Evolutionary conservation across 2,888 invertebrate species (phyloP).

Genomic region (Acanthacorydalis orientalis): DNA sequence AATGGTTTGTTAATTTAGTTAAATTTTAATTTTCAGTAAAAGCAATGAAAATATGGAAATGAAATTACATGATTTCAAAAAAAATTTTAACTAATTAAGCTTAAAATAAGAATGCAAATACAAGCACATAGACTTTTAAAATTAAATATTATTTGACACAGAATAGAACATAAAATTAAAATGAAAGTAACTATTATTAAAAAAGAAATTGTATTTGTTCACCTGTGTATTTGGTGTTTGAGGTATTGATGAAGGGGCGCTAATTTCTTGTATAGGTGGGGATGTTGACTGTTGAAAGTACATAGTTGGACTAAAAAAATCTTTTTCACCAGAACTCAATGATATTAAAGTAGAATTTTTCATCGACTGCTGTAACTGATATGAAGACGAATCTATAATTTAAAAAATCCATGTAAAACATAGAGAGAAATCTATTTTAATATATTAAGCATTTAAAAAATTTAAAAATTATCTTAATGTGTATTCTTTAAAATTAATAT

Average conservation of each 20-base stretch:
- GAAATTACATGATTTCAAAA: no score
- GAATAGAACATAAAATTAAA: neutral
- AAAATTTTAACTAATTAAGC: neutral
- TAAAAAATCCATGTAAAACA: no score
- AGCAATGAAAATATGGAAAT: no score
- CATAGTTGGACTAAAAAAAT: conserved; percentile 22
- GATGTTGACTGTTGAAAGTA: conserved; percentile 22
- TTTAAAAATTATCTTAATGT: no score
- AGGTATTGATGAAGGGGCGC: conserved; percentile 26
- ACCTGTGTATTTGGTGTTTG: conserved; percentile 29
- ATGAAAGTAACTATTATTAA: neutral
- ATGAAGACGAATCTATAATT: neutral
- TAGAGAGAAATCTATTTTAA: no score
- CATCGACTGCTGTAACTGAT: neutral
- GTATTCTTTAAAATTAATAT: neutral
- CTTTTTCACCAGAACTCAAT: conserved; percentile 11
- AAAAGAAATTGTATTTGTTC: conserved; percentile 4
- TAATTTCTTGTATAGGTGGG: conserved; percentile 24
- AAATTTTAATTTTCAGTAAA: no score
- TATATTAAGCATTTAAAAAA: no score
- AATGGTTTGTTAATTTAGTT: no score
- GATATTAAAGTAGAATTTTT: neutral
- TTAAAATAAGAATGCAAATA: neutral
- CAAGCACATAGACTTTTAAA: no score
- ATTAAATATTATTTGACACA: no score